Conservation (phyloP, 2,797 vertebrate species). For the Phoeniculus purpureus region DNA sequence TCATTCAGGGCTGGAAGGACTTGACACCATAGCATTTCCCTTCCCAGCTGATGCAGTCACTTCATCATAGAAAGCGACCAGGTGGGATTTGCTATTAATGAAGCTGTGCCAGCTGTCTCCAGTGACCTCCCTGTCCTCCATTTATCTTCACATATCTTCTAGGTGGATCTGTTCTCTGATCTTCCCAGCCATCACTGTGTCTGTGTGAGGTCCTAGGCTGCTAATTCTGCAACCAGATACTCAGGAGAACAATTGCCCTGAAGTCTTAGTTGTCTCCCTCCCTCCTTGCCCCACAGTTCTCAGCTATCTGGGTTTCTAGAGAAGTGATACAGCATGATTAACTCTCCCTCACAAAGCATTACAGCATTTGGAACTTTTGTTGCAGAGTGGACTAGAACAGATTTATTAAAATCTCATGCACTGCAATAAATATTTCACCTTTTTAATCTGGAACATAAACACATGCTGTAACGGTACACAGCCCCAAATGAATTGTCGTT, state of each 20-base stretch:
- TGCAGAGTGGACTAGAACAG: constrained; percentile 8
- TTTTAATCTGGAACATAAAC: constrained; percentile 15
- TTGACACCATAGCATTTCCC: too few relatives aligned
- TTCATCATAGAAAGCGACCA: too few relatives aligned
- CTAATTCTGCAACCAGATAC: accelerated
- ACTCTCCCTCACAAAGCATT: constrained; percentile 40
- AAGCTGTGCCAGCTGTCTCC: too few relatives aligned
- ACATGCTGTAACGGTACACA: neutral
- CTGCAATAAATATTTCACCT: constrained; percentile 38
- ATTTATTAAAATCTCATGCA: constrained; percentile 27
- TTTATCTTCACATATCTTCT: too few relatives aligned
- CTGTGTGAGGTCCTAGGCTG: neutral
- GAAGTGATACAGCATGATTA: neutral
- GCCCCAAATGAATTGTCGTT: neutral
- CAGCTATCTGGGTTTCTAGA: neutral
- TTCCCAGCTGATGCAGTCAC: too few relatives aligned
- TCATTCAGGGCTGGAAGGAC: too few relatives aligned
- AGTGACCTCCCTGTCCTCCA: too few relatives aligned
- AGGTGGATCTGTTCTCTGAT: too few relatives aligned
- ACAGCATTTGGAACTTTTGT: neutral
- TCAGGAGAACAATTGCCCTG: accelerated
- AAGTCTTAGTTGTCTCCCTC: neutral
- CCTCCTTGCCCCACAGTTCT: neutral
- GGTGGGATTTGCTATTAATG: too few relatives aligned
- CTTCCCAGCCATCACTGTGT: accelerated